Conservation (phyloP, 2,113 vertebrate genomes). For the Numenius arquata region DNA sequence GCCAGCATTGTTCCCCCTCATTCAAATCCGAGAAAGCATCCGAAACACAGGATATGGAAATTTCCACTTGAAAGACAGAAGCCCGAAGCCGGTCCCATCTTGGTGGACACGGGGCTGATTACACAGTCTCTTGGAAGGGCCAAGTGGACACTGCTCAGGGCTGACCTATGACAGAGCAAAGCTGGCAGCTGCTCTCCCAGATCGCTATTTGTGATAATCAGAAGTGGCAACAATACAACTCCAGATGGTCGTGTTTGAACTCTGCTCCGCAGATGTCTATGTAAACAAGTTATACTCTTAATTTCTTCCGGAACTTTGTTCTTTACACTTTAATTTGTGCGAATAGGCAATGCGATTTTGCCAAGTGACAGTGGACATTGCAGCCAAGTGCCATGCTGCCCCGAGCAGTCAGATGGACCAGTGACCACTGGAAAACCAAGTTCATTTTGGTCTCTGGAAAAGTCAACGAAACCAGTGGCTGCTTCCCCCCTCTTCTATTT, state of each 20-base stretch:
- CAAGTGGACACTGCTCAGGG: neutral
- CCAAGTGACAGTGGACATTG: neutral
- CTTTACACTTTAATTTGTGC: conserved; percentile 65
- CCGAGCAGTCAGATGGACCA: neutral
- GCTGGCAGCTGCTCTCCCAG: conserved; percentile 51
- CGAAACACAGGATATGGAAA: conserved; percentile 29
- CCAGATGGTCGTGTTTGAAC: conserved; percentile 70
- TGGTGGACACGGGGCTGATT: neutral
- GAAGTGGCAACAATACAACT: conserved; percentile 46
- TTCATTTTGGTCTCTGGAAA: neutral
- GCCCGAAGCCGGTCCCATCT: neutral
- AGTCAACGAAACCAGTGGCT: neutral
- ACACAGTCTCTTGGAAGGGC: neutral
- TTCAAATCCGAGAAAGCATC: neutral
- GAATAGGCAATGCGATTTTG: neutral
- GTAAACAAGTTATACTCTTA: conserved; percentile 72
- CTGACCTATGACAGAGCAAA: conserved; percentile 41
- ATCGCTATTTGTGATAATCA: conserved; percentile 58
- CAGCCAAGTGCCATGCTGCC: neutral
- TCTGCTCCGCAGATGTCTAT: conserved; percentile 64
- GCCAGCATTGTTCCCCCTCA: conserved; percentile 11
- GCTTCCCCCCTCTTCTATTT: neutral
- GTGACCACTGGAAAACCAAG: neutral
- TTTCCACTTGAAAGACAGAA: neutral
- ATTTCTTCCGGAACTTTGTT: conserved; percentile 76